These are phyloP conservation scores for Nomada fucata DNA, from an alignment of 2,888 invertebrate genomes.

Conservation along the genomic window DNA sequence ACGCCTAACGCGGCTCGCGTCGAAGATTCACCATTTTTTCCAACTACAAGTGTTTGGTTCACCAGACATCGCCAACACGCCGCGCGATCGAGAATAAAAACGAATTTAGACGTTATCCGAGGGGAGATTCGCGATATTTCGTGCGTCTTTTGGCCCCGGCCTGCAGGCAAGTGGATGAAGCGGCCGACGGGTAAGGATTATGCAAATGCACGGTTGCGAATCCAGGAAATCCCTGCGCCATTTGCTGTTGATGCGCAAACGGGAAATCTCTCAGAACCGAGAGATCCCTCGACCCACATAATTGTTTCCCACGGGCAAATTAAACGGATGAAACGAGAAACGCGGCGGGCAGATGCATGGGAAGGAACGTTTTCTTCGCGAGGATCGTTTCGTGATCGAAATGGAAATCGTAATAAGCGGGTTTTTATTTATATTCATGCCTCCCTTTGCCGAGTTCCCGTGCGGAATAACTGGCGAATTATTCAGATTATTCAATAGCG, in stretches of 20 bases:
- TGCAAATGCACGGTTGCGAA: constrained; percentile 57
- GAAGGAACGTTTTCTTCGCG: not conserved
- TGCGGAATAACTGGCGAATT: not conserved
- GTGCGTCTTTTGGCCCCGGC: not conserved
- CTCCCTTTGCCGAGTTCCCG: too few species aligned
- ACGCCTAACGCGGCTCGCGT: too few species aligned
- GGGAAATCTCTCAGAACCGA: constrained; percentile 50
- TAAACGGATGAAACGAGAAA: constrained; percentile 21
- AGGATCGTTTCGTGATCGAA: not conserved
- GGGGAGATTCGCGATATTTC: constrained; percentile 14
- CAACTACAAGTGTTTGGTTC: too few species aligned
- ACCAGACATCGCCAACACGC: not conserved
- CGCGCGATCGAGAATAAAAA: not conserved
- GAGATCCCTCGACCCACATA: constrained; percentile 47
- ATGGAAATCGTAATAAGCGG: too few species aligned
- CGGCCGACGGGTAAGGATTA: constrained; percentile 56
- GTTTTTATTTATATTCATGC: too few species aligned
- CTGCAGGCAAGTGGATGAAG: constrained; percentile 33
- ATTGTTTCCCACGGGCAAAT: constrained; percentile 52
- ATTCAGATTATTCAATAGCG: not conserved
- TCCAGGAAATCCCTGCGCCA: constrained; percentile 60
- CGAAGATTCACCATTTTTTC: not conserved
- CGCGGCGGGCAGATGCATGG: not conserved
- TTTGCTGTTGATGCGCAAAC: constrained; percentile 51
- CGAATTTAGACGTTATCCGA: constrained; percentile 2